These are phyloP conservation scores for Astatotilapia flaviijosephi DNA, from an alignment of 2,113 vertebrate species.

Conservation along the genomic window DNA sequence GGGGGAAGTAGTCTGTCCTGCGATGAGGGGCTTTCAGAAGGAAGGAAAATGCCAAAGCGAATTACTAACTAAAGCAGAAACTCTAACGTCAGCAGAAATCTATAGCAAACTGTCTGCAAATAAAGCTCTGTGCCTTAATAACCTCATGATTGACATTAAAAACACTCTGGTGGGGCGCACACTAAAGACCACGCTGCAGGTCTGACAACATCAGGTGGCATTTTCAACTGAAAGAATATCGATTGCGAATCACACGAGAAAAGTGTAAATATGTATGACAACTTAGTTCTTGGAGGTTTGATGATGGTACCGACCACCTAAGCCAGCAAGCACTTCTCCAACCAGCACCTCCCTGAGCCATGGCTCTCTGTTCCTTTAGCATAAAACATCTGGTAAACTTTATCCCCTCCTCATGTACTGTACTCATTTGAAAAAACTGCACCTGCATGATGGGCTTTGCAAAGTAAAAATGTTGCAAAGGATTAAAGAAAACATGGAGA, in stretches of 20 bases:
- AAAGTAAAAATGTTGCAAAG: slow-evolving; percentile 50
- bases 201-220: neutral
- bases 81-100: neutral
- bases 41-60: neutral
- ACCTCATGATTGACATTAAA: neutral
- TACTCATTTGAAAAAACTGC: slow-evolving; percentile 32
- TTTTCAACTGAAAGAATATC: neutral
- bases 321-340: neutral
- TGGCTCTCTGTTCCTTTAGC: slow-evolving; percentile 6
- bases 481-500: slow-evolving; percentile 18
- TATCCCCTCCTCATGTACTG: neutral
- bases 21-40: neutral
- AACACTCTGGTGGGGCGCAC: slow-evolving; percentile 1
- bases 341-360: slow-evolving; percentile 38
- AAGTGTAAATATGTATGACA: neutral
- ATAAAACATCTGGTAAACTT: slow-evolving; percentile 21
- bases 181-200: neutral
- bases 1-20: neutral
- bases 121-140: slow-evolving; percentile 12
- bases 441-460: slow-evolving; percentile 32
- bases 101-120: neutral
- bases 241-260: neutral
- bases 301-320: neutral
- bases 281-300: neutral
- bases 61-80: neutral